These are phyloP conservation scores for Arenaria interpres DNA, from an alignment of 2,113 vertebrate species.

Conservation along the genomic window DNA sequence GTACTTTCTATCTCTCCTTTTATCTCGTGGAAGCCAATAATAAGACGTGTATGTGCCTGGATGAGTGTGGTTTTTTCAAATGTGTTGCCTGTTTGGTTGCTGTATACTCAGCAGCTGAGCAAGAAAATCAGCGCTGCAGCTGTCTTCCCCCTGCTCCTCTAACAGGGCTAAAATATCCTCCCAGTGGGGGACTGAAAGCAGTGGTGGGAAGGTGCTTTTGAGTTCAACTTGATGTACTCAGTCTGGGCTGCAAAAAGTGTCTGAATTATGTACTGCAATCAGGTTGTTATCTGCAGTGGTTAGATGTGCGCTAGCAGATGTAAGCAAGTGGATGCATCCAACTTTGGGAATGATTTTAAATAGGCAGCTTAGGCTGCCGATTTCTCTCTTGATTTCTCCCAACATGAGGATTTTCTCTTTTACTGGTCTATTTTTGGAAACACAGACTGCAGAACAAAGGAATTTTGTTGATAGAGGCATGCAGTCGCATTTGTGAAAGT, in stretches of 20 bases:
- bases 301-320: not conserved
- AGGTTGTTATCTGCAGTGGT: not conserved
- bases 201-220: not conserved
- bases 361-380: not conserved
- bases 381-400: not conserved
- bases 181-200: not conserved
- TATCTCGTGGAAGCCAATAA: not conserved
- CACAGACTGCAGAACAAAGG: not conserved
- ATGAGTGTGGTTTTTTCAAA: not conserved
- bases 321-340: not conserved
- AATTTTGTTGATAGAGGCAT: not conserved
- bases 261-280: not conserved
- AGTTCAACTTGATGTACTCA: not conserved
- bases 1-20: not conserved
- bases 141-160: not conserved
- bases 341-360: not conserved
- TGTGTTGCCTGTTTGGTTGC: not conserved
- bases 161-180: not conserved
- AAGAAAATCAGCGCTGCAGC: not conserved
- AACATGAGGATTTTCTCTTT: constrained; percentile 26
- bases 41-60: not conserved
- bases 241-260: not conserved
- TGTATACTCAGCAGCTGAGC: not conserved
- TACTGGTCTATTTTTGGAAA: constrained; percentile 18
- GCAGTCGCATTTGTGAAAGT: not conserved